phyloP scores from a whole-genome alignment of 2,888 invertebrate genomes.

The Helobdella robusta region DNA sequence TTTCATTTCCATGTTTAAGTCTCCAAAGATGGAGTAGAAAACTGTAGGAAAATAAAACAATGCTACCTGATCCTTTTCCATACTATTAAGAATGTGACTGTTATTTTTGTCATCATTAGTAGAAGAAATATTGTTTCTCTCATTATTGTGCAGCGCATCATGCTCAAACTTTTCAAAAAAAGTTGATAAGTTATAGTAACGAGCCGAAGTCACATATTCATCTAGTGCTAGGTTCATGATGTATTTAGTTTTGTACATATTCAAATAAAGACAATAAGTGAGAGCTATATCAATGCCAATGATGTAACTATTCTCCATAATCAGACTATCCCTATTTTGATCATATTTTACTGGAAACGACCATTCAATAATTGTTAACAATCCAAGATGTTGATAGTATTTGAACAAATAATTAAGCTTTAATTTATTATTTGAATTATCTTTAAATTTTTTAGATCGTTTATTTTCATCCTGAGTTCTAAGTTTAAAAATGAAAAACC shows the following conservation, averaged over 20 bases:
- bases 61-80: neutral
- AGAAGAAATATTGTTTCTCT: too few species aligned
- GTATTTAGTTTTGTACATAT: neutral
- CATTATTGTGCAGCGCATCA: too few species aligned
- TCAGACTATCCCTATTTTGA: neutral
- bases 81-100: neutral
- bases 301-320: neutral
- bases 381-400: neutral
- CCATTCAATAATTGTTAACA: neutral
- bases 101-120: too few species aligned
- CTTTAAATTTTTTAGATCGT: neutral
- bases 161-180: too few species aligned
- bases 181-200: neutral
- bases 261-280: neutral
- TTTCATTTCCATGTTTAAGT: neutral
- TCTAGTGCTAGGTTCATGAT: neutral
- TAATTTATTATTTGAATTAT: neutral
- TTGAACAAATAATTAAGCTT: neutral
- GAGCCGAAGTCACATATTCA: neutral
- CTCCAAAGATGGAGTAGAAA: neutral
- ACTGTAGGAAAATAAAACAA: neutral
- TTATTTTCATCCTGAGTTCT: neutral
- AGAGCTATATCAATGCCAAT: neutral
- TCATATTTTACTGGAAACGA: neutral
- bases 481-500: slow-evolving; percentile 11